Base-by-base conservation (phyloP, 2,797 vertebrate species). In the Tapirus indicus region DNA sequence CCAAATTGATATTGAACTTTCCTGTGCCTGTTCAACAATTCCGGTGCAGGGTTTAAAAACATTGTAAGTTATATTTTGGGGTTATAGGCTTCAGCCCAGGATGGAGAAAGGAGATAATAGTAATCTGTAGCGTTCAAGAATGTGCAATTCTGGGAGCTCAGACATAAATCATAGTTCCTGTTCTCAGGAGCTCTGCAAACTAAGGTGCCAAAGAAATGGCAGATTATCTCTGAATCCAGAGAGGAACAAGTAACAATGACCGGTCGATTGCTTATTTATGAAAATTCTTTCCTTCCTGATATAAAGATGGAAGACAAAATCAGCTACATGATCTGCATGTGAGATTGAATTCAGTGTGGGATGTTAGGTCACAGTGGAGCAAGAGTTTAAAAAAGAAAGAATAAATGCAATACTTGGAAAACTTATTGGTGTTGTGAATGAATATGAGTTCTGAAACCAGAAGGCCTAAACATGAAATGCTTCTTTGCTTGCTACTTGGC, bases 241-340 rank as follows among this genome's bases (percentile, higher is more conserved):
- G 47, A 85, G 52, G 29, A 89, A 60, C 1, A 41, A 62, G 41
- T 12, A 62, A 44, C 1, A 74, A 32, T 68, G 58, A 78, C 16
- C 47, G 8, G 14, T n/a, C 52, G 69, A 47, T 74, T 77, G 35
- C 41, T 93, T 77, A 74, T 62, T 75, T 77, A 78, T 35, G 49
- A 93, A 95, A 92, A 88, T 88, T 75, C 66, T 78, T 91, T 87
- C 21, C 62, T 82, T 93, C 29, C 27, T 58, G 9, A 66, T 84
- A 32, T 5, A 38, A 35, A 62, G 14, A 92, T 87, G 54, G 68
- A 95, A 91, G 56, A 75, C 27, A 74, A 91, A 56, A 56, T 58
- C 41, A 64, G 17, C 38, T 72, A 4, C 27, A 21, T 87, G 20
- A 78, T 47, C 17, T 72, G 23, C 20, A 66, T 10, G 7, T 56